Conservation (phyloP, 2,888 invertebrate species). For the Philereme transversata region DNA sequence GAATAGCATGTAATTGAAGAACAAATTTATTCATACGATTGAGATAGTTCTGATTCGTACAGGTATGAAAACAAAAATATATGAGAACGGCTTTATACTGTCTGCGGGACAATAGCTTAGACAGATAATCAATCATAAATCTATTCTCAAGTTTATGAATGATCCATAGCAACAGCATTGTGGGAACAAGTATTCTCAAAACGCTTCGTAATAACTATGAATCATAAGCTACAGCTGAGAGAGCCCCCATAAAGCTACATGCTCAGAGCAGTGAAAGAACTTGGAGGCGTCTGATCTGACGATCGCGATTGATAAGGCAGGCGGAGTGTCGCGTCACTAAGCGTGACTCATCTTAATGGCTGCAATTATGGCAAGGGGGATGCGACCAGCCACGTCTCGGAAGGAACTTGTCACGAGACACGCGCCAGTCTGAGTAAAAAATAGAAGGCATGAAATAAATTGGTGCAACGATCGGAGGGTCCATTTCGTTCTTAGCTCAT, state of each 20-base stretch:
- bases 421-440: constrained; percentile 39
- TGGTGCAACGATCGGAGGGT: not conserved
- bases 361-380: constrained; percentile 72
- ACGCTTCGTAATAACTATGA: constrained; percentile 28
- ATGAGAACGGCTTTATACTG: no score
- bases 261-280: constrained; percentile 39
- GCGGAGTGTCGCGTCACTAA: constrained; percentile 72
- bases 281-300: constrained; percentile 48
- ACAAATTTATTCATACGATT: not conserved
- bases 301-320: constrained; percentile 71
- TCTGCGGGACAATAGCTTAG: not conserved
- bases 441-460: constrained; percentile 30
- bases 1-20: not conserved
- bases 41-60: no score
- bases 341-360: constrained; percentile 82
- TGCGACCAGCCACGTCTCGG: constrained; percentile 51
- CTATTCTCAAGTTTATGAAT: constrained; percentile 7
- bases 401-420: constrained; percentile 64
- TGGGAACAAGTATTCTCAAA: constrained; percentile 18
- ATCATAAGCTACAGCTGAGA: constrained; percentile 25
- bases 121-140: constrained; percentile 9
- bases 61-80: no score
- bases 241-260: constrained; percentile 21
- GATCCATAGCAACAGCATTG: constrained; percentile 19
- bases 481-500: not conserved